Base-by-base conservation (phyloP, 2,888 invertebrate species). In the Antheraea yamamai region DNA sequence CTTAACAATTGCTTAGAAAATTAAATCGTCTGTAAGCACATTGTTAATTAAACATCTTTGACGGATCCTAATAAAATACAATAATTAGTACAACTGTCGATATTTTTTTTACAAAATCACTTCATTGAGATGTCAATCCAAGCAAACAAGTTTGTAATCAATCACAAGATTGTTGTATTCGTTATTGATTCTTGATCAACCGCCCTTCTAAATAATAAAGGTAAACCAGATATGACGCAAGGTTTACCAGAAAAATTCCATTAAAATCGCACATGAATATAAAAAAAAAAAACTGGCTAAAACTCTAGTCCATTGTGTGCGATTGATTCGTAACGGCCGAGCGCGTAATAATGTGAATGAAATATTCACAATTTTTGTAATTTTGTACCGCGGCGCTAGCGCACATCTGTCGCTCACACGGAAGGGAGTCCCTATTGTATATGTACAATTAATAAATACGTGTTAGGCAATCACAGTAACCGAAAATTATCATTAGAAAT, bases 241-340 rank as follows among this genome's bases (percentile, higher is more conserved):
- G 91, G 87, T 92, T 92, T 91, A 91, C 91, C 64, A 88, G 86
- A 88, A 91, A 94, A 92, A 93, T 91, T 90, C 93, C 92, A 94
- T 94, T 85, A 91, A 94, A 94, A 93, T 93, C 90, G 87, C 90
- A 90, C 87, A 89, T 89, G 90, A 91, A 90, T 82, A 90, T 81
- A 12, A 47, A 47, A 47, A 39, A 47, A 39, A 92, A 91, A 92
- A 93, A 90, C 89, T 87, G 88, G 88, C 87, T 91, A 90, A 91
- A 93, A 90, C 88, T 91, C 88, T 86, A 85, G 87, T 91, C 90
- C 87, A 93, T 94, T 95, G 95, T 94, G 87, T 89, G 82, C 90
- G 91, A 91, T 92, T 92, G 94, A 95, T 95, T 95, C 91, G 95
- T 94, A 95, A 95, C 95, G 95, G 94, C 91, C 95, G 91, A 95